A percentile compares a stretch with the other conserved stretches of the same genome.
These are phyloP conservation scores for Plagodis dolabraria DNA, from an alignment of 2,888 invertebrate species.

Conservation along the genomic window DNA sequence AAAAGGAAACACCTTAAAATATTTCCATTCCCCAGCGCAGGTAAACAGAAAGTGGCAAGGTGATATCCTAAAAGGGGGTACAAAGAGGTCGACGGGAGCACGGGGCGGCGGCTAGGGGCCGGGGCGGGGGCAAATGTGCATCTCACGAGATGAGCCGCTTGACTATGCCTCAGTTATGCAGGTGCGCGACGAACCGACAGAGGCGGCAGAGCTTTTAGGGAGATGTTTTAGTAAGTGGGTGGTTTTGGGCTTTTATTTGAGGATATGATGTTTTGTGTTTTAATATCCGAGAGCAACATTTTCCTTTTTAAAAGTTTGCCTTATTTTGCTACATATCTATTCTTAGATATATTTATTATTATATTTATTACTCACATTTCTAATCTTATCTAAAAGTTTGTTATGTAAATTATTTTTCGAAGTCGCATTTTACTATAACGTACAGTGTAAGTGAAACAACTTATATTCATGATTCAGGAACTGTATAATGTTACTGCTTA, in stretches of 20 bases:
- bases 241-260: constrained; percentile 8
- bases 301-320: too few species aligned
- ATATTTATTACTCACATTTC: too few species aligned
- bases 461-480: too few species aligned
- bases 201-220: constrained; percentile 24
- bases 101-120: constrained; percentile 10
- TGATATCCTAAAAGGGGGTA: constrained; percentile 40
- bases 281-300: too few species aligned
- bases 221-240: constrained; percentile 2
- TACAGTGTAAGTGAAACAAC: too few species aligned
- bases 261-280: background rate
- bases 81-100: constrained; percentile 35
- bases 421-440: too few species aligned
- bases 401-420: too few species aligned
- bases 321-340: too few species aligned
- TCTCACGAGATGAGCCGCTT: constrained; percentile 43
- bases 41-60: constrained; percentile 31
- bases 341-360: too few species aligned
- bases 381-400: too few species aligned
- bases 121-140: constrained; percentile 41
- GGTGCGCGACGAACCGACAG: constrained; percentile 25
- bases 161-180: constrained; percentile 35
- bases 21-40: constrained; percentile 25
- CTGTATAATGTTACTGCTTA: too few species aligned
- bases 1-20: constrained; percentile 20